Evolutionary conservation across 2,888 invertebrate species (phyloP).

Genomic region (Tortricodes alternella): DNA sequence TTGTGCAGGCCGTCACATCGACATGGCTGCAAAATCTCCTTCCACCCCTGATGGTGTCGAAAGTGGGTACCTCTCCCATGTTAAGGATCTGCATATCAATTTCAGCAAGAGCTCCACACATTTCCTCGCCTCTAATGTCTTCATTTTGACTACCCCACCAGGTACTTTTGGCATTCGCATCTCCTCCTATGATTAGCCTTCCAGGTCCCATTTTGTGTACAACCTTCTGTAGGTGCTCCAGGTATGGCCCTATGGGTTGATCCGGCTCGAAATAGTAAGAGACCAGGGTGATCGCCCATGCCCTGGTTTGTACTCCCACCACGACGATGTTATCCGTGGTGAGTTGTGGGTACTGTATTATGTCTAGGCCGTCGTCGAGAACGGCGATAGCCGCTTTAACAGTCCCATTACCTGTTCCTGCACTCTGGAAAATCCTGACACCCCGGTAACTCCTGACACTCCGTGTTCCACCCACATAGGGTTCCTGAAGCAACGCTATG

Average conservation of each 20-base stretch:
- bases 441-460: background rate
- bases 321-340: background rate
- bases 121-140: background rate
- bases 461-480: constrained; percentile 17
- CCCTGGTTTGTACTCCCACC: background rate
- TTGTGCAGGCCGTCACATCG: constrained; percentile 22
- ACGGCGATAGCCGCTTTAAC: constrained; percentile 1
- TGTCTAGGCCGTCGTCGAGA: background rate
- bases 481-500: constrained; percentile 25
- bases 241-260: constrained; percentile 15
- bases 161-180: constrained; percentile 25
- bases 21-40: constrained; percentile 14
- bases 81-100: background rate
- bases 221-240: constrained; percentile 16
- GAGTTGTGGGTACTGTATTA: background rate
- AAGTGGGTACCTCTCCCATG: background rate
- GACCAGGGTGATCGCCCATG: background rate
- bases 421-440: background rate
- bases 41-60: background rate
- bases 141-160: constrained; percentile 33
- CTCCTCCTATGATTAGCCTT: constrained; percentile 21
- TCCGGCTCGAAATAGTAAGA: constrained; percentile 13
- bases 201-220: background rate
- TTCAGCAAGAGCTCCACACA: background rate
- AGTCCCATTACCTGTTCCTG: background rate